Conservation (phyloP, 2,797 vertebrate genomes). For the Heliangelus exortis region DNA sequence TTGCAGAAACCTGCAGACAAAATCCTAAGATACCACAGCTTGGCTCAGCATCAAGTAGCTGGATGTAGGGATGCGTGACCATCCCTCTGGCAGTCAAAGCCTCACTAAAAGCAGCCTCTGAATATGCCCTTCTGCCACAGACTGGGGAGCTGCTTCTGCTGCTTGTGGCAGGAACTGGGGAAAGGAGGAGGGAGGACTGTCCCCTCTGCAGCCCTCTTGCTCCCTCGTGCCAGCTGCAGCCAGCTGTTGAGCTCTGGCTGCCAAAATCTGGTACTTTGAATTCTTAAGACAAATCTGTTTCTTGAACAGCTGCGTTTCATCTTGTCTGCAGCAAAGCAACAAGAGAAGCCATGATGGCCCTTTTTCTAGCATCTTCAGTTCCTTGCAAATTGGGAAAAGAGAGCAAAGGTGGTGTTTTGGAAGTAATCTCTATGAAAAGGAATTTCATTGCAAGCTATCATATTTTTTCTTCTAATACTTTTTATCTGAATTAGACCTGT, state of each 20-base stretch:
- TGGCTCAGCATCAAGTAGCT: not conserved
- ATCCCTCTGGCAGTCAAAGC: not conserved
- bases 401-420: not conserved
- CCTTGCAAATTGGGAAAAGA: not conserved
- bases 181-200: not conserved
- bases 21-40: not conserved
- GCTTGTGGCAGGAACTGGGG: rapidly evolving
- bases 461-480: not conserved
- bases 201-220: not conserved
- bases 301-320: not conserved
- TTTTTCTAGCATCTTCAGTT: not conserved
- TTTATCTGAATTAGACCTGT: not conserved
- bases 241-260: slow-evolving; percentile 25
- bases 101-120: not conserved
- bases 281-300: not conserved
- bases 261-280: not conserved
- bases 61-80: rapidly evolving
- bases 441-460: not conserved
- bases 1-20: not conserved
- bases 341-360: not conserved
- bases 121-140: not conserved
- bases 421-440: not conserved
- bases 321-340: not conserved
- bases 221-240: not conserved
- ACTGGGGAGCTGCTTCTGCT: not conserved